Conservation (phyloP, 2,113 vertebrate species). For the Nibea albiflora region DNA sequence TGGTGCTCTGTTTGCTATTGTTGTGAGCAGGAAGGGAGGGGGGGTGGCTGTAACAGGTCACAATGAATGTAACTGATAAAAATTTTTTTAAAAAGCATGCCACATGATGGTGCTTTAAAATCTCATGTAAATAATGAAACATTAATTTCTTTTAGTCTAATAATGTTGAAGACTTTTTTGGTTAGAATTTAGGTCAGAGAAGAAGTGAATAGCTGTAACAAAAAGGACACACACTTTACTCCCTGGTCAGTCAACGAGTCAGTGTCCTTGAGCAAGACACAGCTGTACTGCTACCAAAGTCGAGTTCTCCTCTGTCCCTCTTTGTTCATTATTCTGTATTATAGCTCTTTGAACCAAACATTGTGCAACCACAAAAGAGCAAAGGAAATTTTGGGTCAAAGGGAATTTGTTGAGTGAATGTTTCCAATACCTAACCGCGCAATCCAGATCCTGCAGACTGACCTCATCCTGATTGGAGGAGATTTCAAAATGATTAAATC, state of each 20-base stretch:
- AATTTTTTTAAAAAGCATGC: neutral
- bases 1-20: constrained; percentile 54
- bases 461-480: constrained; percentile 18
- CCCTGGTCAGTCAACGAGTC: neutral
- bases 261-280: constrained; percentile 25
- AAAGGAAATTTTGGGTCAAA: neutral
- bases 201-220: neutral
- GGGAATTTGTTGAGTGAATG: neutral
- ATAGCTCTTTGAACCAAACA: neutral
- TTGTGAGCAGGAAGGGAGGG: constrained; percentile 19
- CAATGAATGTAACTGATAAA: constrained; percentile 8
- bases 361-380: neutral
- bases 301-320: neutral
- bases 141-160: neutral
- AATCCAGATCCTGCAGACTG: neutral
- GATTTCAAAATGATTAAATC: constrained; percentile 12
- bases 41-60: neutral
- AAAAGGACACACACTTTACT: neutral
- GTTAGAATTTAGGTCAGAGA: neutral
- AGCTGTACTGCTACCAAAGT: neutral
- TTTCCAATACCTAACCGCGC: neutral
- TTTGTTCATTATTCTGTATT: neutral
- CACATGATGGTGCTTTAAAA: neutral
- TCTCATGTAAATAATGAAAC: neutral
- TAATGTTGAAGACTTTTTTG: too few species aligned